Evolutionary conservation across 1,140 invertebrate genomes (phyloP).

Genomic region (Cotesia vestalis): DNA sequence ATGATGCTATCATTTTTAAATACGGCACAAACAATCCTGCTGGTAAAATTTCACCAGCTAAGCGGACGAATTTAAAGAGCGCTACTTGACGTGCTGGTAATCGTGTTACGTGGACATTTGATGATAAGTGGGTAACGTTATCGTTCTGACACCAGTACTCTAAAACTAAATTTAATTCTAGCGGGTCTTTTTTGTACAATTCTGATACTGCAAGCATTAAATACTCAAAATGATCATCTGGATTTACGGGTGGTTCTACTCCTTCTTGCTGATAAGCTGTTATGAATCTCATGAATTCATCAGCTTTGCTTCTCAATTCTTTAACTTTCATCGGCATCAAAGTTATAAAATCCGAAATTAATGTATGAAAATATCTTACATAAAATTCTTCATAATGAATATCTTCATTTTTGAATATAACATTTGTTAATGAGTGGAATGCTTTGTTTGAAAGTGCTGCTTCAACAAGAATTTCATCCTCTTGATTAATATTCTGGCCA

Average conservation of each 20-base stretch:
- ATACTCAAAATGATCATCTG: conserved; percentile 85
- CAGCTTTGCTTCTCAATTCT: conserved; percentile 83
- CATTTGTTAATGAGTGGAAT: conserved; percentile 79
- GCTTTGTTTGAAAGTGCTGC: conserved; percentile 83
- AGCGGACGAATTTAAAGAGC: conserved; percentile 89
- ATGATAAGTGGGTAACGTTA: conserved; percentile 54
- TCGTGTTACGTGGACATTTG: conserved; percentile 54
- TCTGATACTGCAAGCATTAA: conserved; percentile 80
- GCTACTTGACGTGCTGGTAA: conserved; percentile 74
- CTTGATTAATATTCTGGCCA: conserved; percentile 53
- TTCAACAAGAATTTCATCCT: conserved; percentile 72
- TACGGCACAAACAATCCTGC: conserved; percentile 87
- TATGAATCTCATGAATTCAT: conserved; percentile 87
- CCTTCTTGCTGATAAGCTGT: conserved; percentile 84
- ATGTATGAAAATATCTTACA: conserved; percentile 81
- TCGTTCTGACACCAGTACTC: conserved; percentile 82
- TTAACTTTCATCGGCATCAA: conserved; percentile 92
- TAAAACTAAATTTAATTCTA: conserved; percentile 75
- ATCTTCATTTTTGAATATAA: conserved; percentile 75
- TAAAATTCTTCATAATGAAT: conserved; percentile 86
- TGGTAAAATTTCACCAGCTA: conserved; percentile 88
- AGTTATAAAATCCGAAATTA: conserved; percentile 93
- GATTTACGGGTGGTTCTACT: conserved; percentile 77
- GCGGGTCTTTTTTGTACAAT: conserved; percentile 80
- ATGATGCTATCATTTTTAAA: conserved; percentile 84